Base-by-base conservation (phyloP, 2,113 vertebrate species). In the Thryonomys swinderianus region DNA sequence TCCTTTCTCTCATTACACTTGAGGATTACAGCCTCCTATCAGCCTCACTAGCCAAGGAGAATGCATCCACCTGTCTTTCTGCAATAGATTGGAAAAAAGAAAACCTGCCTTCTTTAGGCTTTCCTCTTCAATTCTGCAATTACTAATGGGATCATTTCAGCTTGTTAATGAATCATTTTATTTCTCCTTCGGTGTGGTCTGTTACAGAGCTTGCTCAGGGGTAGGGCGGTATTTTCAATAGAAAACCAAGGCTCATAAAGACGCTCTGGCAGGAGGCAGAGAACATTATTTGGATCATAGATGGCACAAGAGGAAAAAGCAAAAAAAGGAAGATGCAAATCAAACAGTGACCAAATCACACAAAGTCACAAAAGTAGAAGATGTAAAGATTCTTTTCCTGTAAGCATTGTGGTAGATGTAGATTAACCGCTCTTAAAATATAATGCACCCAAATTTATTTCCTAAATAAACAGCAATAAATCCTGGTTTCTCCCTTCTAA, bases 381-480 rank as follows among this genome's bases (percentile, higher is more conserved):
- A 87, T 23, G 45, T 61, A 90, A 74, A 32, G 57, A 67, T 51
- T 67, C 42, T 78, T 64, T 64, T 81, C 78, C 95, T 82, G 40
- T 37, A 74, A 88, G 40, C 87, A 18, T 85, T 88, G 1, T 80
- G 7, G 83, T n/a, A 87, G 32, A 87, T 87, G n/a, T 81, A 32
- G 59, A 95, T 62, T 74, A 73, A 84, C 20, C 62, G 4, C 67
- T 81, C 20, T 88, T 67, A 79, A 92, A 90, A 85, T n/a, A 40
- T n/a, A 40, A 88, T 92, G 85, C 71, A 71, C 84, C 64, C 30
- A 73, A 51, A 10, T 73, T 51, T 74, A 57, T 14, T 48, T 95
- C 30, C 73, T 76, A 95, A 93, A 62, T 5, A 76, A 80, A 64
- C 66, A 61, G 3, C 34, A 64, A 71, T 79, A 96, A 96, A 85